These are phyloP conservation scores for Dryococelus australis DNA, from an alignment of 2,888 invertebrate genomes.

Conservation along the genomic window DNA sequence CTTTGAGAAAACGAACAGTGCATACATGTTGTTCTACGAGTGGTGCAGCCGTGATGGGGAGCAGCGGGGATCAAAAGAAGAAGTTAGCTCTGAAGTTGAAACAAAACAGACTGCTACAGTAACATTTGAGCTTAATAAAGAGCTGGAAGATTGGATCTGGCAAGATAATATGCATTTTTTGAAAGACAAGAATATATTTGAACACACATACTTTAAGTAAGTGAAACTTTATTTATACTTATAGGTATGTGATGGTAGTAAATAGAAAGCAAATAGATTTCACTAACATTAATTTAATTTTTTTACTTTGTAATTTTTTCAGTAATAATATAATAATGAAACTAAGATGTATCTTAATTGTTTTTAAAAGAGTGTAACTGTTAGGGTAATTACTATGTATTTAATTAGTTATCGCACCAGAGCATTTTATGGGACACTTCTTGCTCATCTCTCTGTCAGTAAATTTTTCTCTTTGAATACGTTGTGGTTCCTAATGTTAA, in stretches of 20 bases:
- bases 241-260: conserved; percentile 16
- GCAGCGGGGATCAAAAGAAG: conserved; percentile 53
- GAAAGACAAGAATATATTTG: conserved; percentile 94
- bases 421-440: no score
- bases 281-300: background rate
- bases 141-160: conserved; percentile 96
- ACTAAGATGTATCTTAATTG: background rate
- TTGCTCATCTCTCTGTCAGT: no score
- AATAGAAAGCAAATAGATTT: conserved; percentile 26
- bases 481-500: no score
- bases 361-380: no score
- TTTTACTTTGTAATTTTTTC: background rate
- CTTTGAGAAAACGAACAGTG: conserved; percentile 97
- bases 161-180: conserved; percentile 95
- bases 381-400: no score
- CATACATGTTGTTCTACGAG: conserved; percentile 97
- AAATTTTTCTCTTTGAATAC: no score
- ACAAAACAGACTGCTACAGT: conserved; percentile 21
- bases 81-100: conserved; percentile 51
- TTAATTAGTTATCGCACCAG: no score
- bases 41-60: conserved; percentile 64
- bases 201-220: conserved; percentile 93
- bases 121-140: conserved; percentile 71
- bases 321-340: background rate
- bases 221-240: conserved; percentile 52